Percentiles rank a stretch among this genome's conserved stretches.
Conservation (phyloP, 2,888 invertebrate species). For the Tinea trinotella region DNA sequence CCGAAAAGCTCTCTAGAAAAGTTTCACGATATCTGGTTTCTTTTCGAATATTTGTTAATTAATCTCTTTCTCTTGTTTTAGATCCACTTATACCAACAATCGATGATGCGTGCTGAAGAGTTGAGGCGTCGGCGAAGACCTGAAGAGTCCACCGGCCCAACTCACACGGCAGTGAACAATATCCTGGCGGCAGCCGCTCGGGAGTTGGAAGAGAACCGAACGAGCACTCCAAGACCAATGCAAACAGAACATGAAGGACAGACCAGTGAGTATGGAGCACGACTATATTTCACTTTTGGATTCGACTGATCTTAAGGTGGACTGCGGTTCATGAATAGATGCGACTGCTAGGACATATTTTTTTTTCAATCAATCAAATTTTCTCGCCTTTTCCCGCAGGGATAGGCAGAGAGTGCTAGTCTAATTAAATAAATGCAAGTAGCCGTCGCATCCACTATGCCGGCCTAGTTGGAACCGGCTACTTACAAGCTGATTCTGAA, state of each 20-base stretch:
- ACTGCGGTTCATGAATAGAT: too few species aligned
- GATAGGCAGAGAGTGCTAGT: too few species aligned
- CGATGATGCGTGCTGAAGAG: slow-evolving; percentile 66
- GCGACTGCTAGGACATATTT: too few species aligned
- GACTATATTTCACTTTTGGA: neutral
- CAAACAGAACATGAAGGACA: slow-evolving; percentile 59
- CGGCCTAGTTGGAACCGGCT: too few species aligned
- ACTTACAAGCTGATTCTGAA: slow-evolving; percentile 2
- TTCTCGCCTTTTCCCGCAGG: too few species aligned
- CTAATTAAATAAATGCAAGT: too few species aligned
- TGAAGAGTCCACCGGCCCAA: slow-evolving; percentile 48
- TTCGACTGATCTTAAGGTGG: too few species aligned
- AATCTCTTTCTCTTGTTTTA: slow-evolving; percentile 25
- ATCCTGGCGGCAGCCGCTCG: slow-evolving; percentile 62
- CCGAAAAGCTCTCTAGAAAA: too few species aligned
- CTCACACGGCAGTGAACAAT: slow-evolving; percentile 64
- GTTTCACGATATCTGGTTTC: too few species aligned
- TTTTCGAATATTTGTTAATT: neutral
- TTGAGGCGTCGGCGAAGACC: slow-evolving; percentile 52
- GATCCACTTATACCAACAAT: slow-evolving; percentile 69
- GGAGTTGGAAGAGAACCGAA: slow-evolving; percentile 67
- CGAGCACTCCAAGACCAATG: slow-evolving; percentile 42
- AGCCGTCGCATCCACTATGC: too few species aligned
- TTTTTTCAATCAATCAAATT: too few species aligned
- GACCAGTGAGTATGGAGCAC: slow-evolving; percentile 24